These are phyloP conservation scores for Crotophaga sulcirostris DNA, from an alignment of 2,113 vertebrate species.

Conservation along the genomic window DNA sequence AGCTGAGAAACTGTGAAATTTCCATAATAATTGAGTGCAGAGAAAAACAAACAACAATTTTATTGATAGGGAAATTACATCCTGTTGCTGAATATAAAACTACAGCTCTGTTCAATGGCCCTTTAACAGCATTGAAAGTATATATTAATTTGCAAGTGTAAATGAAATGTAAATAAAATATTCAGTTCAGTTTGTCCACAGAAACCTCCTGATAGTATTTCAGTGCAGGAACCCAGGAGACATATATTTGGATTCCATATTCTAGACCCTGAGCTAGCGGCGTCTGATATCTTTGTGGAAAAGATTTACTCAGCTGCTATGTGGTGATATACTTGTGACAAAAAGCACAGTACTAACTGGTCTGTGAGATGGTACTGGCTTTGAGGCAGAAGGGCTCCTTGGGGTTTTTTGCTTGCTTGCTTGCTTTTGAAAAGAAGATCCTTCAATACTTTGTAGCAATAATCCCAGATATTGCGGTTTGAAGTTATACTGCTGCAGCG, in stretches of 20 bases:
- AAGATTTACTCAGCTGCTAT: neutral
- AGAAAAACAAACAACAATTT: slow-evolving; percentile 74
- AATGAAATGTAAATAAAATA: slow-evolving; percentile 71
- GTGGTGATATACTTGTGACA: neutral
- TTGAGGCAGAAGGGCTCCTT: neutral
- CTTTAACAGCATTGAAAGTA: slow-evolving; percentile 28
- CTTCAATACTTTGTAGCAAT: neutral
- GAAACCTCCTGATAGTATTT: slow-evolving; percentile 47
- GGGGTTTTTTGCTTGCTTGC: neutral
- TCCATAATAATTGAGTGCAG: slow-evolving; percentile 68
- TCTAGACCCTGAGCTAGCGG: neutral
- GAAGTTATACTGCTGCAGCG: neutral
- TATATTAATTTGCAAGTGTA: slow-evolving; percentile 65
- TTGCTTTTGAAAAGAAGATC: neutral
- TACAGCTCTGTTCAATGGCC: slow-evolving; percentile 36
- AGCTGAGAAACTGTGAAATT: slow-evolving; percentile 75
- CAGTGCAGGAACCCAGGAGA: slow-evolving; percentile 43
- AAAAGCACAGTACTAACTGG: neutral
- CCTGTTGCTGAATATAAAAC: slow-evolving; percentile 68
- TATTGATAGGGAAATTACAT: slow-evolving; percentile 74
- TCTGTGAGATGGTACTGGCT: neutral
- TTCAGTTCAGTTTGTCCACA: slow-evolving; percentile 39
- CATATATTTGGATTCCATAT: neutral
- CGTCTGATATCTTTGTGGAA: neutral
- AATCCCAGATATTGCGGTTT: neutral